Conservation (phyloP, 2,888 invertebrate genomes). For the Coleophora flavipennella region DNA sequence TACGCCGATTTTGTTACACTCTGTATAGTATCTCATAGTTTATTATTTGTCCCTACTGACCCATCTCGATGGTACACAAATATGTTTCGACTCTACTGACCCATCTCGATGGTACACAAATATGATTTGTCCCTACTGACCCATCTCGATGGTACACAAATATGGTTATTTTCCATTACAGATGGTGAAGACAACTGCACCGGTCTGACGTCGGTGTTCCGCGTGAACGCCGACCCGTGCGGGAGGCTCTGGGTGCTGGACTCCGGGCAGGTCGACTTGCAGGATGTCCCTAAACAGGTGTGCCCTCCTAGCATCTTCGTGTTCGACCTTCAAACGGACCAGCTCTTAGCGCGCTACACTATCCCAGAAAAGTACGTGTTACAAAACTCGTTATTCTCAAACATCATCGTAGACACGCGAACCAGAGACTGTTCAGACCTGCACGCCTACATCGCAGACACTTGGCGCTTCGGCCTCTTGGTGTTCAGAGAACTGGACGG, state of each 20-base stretch:
- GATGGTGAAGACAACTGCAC: constrained; percentile 67
- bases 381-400: constrained; percentile 78
- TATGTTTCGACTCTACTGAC: too few relatives aligned
- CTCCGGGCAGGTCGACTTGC: constrained; percentile 82
- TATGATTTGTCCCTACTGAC: too few relatives aligned
- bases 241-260: constrained; percentile 86
- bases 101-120: too few relatives aligned
- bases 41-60: too few relatives aligned
- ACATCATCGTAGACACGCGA: constrained; percentile 76
- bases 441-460: constrained; percentile 78
- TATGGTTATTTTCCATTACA: constrained; percentile 22
- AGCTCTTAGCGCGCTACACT: constrained; percentile 72
- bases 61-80: too few relatives aligned
- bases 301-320: constrained; percentile 83
- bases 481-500: constrained; percentile 75
- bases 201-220: constrained; percentile 83
- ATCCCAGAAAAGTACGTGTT: constrained; percentile 78
- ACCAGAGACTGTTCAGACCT: constrained; percentile 74
- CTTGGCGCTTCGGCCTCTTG: constrained; percentile 77
- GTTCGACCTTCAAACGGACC: constrained; percentile 79
- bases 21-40: too few relatives aligned
- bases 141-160: too few relatives aligned
- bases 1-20: too few relatives aligned
- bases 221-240: constrained; percentile 81
- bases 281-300: constrained; percentile 75